Evolutionary conservation across 2,888 invertebrate species (phyloP), one percentile per base, ranked within the genome.

Genomic region (Tipula lateralis): DNA sequence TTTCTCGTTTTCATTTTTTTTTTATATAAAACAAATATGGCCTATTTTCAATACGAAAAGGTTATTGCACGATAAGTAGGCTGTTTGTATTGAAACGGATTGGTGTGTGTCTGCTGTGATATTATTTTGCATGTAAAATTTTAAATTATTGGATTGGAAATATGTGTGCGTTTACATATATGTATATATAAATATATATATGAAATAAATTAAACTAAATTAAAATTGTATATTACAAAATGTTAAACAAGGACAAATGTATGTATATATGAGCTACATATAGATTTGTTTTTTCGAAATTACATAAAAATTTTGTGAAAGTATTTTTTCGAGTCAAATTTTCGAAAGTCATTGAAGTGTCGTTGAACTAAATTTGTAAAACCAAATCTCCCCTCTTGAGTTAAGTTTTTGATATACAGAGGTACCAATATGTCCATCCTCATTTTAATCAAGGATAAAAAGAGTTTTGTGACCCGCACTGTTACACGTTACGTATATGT

Each of bases 311-410:
- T 13, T 82, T 82, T 82, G 82, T 82, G 82, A 82, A 82, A 82
- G 82, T 82, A 82, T 82, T 82, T 81, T 82, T 82, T 82, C 82
- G 82, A 82, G 66, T 66, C 66, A 82, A 82, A 82, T 82, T 82
- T 30, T 82, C 32, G 30, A 82, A 82, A 82, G 32, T 29, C 32
- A 82, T 82, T 82, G 32, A 82, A 82, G 82, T 82, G 82, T 82
- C 82, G 82, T 82, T 82, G 82, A 82, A 82, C 82, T 30, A 32
- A 19, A 66, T 66, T 66, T 19, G 24, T n/a, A 82, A n/a, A 32
- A 82, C n/a, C n/a, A 32, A 82, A 30, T 2, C n/a, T n/a, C 66
- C 66, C 2, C 66, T 66, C 66, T 66, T 24, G 24, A 66, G 66
- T 66, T n/a, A n/a, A n/a, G n/a, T 66, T 66, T 66, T 24, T 13